phyloP scores from a whole-genome alignment of 2,113 vertebrate species.

The Perca flavescens region DNA sequence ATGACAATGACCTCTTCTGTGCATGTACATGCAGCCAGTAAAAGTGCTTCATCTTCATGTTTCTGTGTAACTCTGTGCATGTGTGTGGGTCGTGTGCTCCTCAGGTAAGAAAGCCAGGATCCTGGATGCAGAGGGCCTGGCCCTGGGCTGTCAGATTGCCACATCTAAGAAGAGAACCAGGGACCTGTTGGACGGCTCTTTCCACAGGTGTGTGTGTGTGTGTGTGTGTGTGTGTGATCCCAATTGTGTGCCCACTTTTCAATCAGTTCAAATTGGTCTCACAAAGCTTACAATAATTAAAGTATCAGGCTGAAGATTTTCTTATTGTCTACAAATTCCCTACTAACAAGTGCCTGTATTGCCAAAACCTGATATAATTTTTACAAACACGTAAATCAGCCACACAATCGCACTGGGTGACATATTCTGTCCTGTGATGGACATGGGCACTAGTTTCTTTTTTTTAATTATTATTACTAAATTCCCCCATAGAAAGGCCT shows the following conservation, averaged over 20 bases:
- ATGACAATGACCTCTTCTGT: too few species aligned
- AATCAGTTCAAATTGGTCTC: not conserved
- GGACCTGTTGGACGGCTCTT: constrained; percentile 91
- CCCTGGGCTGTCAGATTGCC: constrained; percentile 90
- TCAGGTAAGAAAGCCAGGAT: constrained; percentile 89
- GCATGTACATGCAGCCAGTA: not conserved
- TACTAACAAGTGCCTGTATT: too few species aligned
- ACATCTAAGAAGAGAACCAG: constrained; percentile 90
- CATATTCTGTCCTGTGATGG: not conserved
- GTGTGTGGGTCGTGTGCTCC: not conserved
- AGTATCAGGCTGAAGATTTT: not conserved
- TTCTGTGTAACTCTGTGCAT: not conserved
- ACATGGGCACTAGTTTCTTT: not conserved
- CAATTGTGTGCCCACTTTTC: too few species aligned
- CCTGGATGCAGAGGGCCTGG: constrained; percentile 92
- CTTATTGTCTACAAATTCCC: not conserved
- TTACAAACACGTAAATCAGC: not conserved
- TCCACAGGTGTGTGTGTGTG: constrained; percentile 87
- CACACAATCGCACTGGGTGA: not conserved
- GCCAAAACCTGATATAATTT: not conserved
- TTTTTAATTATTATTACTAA: not conserved
- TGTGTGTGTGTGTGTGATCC: not conserved
- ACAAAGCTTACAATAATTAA: not conserved
- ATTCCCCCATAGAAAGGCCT: not conserved
- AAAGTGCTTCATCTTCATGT: not conserved